Conservation (phyloP, 2,888 invertebrate species). For the Clusia tigrina region DNA sequence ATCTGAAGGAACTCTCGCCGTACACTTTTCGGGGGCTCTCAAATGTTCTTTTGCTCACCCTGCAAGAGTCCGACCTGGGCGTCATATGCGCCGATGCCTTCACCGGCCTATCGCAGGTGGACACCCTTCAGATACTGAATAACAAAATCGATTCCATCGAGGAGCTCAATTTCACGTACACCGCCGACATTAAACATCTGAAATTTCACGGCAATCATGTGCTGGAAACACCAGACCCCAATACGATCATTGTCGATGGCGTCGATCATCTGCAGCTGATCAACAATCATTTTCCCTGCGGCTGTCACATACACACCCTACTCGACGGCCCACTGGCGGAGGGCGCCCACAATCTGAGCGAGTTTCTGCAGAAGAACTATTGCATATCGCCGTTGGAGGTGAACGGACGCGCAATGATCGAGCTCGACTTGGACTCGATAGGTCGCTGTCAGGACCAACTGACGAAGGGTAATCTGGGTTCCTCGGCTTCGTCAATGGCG, state of each 20-base stretch:
- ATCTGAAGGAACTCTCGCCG: constrained; percentile 74
- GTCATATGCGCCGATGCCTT: constrained; percentile 78
- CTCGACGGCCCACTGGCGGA: constrained; percentile 79
- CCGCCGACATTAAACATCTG: constrained; percentile 75
- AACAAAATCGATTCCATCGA: constrained; percentile 86
- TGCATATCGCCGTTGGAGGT: constrained; percentile 87
- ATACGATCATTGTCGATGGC: constrained; percentile 74
- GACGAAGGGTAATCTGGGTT: constrained; percentile 72
- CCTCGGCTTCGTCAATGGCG: constrained; percentile 62
- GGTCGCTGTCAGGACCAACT: constrained; percentile 75
- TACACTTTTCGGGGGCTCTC: constrained; percentile 81
- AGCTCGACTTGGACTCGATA: constrained; percentile 72
- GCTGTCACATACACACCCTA: constrained; percentile 82
- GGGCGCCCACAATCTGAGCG: constrained; percentile 68
- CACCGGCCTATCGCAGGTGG: constrained; percentile 76
- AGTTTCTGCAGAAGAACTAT: constrained; percentile 78
- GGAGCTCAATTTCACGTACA: constrained; percentile 75
- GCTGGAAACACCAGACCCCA: constrained; percentile 76
- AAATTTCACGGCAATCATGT: constrained; percentile 85
- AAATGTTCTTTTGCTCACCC: constrained; percentile 77
- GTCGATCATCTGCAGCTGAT: constrained; percentile 77
- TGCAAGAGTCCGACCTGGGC: constrained; percentile 85
- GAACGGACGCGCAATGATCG: constrained; percentile 79
- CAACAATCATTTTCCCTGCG: constrained; percentile 86
- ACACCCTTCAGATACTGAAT: constrained; percentile 78